These are phyloP conservation scores for Agelas oroides DNA, from an alignment of 37 sponge, comb jelly and placozoan species.

Conservation along the genomic window DNA sequence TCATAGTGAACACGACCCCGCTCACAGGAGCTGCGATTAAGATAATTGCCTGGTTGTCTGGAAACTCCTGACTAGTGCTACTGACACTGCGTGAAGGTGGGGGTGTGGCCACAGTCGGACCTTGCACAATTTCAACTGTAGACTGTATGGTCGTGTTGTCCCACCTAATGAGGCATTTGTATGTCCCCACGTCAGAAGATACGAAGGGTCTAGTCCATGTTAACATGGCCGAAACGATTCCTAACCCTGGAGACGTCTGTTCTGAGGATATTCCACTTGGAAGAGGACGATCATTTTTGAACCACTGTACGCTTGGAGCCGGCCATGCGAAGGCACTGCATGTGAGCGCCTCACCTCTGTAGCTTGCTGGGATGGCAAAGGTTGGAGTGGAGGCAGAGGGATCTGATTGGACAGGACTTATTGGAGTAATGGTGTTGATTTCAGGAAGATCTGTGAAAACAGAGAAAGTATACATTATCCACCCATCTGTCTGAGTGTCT, in stretches of 20 bases:
- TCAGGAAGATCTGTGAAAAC: neutral
- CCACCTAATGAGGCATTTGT: neutral
- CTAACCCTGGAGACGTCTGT: neutral
- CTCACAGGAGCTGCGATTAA: neutral
- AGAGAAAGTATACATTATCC: too few species aligned
- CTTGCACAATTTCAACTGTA: neutral
- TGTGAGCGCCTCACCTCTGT: conserved; percentile 18
- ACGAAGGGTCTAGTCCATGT: neutral
- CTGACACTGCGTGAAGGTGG: neutral
- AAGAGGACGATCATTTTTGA: neutral
- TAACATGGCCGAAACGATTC: neutral
- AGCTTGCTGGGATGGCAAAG: conserved; percentile 6
- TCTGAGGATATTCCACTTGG: neutral
- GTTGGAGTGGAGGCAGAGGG: neutral
- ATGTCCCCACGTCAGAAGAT: neutral
- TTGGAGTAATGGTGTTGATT: conserved; percentile 14
- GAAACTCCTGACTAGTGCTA: conserved; percentile 1
- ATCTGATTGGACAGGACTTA: neutral
- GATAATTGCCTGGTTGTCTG: neutral
- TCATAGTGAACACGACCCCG: neutral
- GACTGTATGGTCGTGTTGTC: neutral
- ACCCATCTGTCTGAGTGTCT: conserved; percentile 4
- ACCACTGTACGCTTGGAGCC: conserved; percentile 34
- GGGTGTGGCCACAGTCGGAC: neutral
- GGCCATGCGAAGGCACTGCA: conserved; percentile 46